Conservation (phyloP, 2,888 invertebrate species). For the Pheosia tremula region DNA sequence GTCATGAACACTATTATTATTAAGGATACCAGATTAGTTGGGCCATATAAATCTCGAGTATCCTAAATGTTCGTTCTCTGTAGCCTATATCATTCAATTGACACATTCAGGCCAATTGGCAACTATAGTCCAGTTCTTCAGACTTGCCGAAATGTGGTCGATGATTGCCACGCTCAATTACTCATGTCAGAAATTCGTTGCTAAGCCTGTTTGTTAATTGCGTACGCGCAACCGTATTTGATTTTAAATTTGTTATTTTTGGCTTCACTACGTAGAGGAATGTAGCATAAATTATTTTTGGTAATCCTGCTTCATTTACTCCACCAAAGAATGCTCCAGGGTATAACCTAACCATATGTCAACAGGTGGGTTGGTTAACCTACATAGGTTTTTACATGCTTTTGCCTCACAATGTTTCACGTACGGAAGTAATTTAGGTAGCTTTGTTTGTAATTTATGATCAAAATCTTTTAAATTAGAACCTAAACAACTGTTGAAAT, state of each 20-base stretch:
- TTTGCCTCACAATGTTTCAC: too few relatives aligned
- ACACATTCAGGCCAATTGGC: slow-evolving; percentile 17
- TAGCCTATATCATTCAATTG: slow-evolving; percentile 7
- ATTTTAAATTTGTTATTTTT: not conserved
- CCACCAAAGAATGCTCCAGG: not conserved
- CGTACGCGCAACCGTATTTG: slow-evolving; percentile 38
- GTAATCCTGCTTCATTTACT: not conserved
- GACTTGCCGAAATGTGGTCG: slow-evolving; percentile 31
- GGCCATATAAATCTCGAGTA: not conserved
- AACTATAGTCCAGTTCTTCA: slow-evolving; percentile 38
- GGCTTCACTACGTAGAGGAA: not conserved
- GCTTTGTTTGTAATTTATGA: too few relatives aligned
- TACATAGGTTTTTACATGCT: too few relatives aligned
- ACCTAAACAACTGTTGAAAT: too few relatives aligned
- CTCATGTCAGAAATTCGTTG: slow-evolving; percentile 41
- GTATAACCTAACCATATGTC: too few relatives aligned
- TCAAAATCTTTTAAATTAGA: too few relatives aligned
- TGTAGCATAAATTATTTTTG: not conserved
- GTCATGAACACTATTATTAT: not conserved
- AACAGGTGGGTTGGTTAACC: too few relatives aligned
- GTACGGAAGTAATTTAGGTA: too few relatives aligned
- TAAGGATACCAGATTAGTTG: not conserved
- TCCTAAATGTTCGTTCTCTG: slow-evolving; percentile 5
- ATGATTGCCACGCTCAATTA: slow-evolving; percentile 53
- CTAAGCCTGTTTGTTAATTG: slow-evolving; percentile 40